These are phyloP conservation scores for Aphrophora alni DNA, from an alignment of 2,888 invertebrate genomes.

Conservation along the genomic window DNA sequence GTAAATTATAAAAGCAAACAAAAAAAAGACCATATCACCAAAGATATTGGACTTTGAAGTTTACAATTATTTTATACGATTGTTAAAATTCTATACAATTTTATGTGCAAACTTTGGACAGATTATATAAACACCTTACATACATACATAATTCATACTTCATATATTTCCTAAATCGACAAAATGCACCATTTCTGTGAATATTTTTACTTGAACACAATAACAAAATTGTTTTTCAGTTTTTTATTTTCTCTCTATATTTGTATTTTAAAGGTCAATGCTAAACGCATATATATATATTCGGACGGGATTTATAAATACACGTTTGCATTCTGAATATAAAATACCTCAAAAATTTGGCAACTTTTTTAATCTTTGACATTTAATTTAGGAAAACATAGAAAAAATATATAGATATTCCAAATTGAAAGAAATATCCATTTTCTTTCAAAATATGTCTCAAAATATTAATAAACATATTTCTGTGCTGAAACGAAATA, in stretches of 20 bases:
- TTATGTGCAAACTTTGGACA: slow-evolving; percentile 16
- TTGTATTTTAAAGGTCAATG: not conserved
- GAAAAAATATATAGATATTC: not conserved
- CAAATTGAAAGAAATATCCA: not conserved
- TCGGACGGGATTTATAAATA: slow-evolving; percentile 3
- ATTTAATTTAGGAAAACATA: not conserved
- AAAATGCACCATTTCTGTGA: slow-evolving; percentile 36
- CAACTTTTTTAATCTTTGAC: not conserved
- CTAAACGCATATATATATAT: not conserved
- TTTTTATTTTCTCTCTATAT: not conserved
- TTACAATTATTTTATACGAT: no score
- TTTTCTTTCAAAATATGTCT: not conserved
- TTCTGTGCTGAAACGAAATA: no score
- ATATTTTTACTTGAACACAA: slow-evolving; percentile 36
- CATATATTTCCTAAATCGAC: slow-evolving; percentile 19
- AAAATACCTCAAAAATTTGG: not conserved
- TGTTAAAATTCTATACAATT: slow-evolving; percentile 12
- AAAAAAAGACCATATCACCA: no score
- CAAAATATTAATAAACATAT: no score
- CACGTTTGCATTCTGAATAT: not conserved
- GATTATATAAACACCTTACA: slow-evolving; percentile 37
- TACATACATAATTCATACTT: slow-evolving; percentile 32
- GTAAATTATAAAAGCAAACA: no score
- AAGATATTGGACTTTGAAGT: no score
- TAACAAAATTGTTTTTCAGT: not conserved